phyloP scores from a whole-genome alignment of 1,140 invertebrate genomes.

The Mizuhopecten yessoensis region DNA sequence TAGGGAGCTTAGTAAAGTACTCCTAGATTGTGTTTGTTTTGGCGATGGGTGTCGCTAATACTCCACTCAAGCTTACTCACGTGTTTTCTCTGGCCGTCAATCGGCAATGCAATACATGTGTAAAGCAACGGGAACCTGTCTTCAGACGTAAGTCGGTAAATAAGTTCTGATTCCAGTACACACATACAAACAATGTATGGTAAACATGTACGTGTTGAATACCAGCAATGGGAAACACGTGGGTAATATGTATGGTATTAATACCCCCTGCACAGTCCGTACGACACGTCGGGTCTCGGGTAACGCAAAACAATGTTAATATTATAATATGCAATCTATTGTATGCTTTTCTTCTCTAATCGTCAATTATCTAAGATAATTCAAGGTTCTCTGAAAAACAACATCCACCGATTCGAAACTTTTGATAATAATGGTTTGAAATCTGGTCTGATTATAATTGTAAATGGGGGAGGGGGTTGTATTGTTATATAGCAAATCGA shows the following conservation, averaged over 20 bases:
- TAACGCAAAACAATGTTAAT: too few species aligned
- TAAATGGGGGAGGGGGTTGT: too few species aligned
- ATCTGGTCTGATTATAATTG: too few species aligned
- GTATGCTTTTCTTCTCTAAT: too few species aligned
- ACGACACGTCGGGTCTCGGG: not conserved
- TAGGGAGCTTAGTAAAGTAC: conserved; percentile 8
- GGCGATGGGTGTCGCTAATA: conserved; percentile 15
- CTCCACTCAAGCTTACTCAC: not conserved
- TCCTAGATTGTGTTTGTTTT: not conserved
- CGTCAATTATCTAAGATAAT: too few species aligned
- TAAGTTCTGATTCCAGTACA: not conserved
- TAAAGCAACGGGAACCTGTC: not conserved
- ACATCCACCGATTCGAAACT: too few species aligned
- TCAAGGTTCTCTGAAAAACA: too few species aligned
- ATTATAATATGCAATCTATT: too few species aligned
- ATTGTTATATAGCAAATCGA: too few species aligned
- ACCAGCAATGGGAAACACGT: not conserved
- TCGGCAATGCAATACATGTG: not conserved
- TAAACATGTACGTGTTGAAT: not conserved
- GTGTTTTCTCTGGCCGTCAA: not conserved
- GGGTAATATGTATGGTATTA: not conserved
- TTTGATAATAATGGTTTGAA: too few species aligned
- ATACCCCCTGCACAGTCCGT: not conserved
- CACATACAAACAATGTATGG: not conserved
- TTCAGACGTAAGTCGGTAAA: conserved; percentile 8